phyloP scores from a whole-genome alignment of 2,113 vertebrate species.

The Sardina pilchardus region DNA sequence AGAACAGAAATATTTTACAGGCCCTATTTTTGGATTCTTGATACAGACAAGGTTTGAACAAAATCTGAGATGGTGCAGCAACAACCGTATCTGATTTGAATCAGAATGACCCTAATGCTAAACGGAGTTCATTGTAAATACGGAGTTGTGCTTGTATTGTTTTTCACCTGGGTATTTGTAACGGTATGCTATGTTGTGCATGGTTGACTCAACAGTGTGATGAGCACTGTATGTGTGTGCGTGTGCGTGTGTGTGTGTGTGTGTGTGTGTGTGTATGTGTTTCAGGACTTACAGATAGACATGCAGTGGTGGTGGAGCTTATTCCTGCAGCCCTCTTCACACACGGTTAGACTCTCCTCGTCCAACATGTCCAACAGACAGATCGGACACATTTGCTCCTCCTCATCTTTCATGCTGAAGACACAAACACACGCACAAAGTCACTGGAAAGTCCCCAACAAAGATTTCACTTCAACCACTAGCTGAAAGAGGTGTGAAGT shows the following conservation, averaged over 20 bases:
- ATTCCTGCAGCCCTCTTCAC: constrained; percentile 89
- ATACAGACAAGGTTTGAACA: too few relatives aligned
- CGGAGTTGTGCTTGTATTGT: too few relatives aligned
- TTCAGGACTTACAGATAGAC: constrained; percentile 83
- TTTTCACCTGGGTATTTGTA: too few relatives aligned
- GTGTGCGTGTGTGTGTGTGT: neutral
- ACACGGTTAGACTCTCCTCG: constrained; percentile 85
- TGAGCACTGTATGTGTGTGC: neutral
- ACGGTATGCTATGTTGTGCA: too few relatives aligned
- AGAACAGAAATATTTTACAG: too few relatives aligned
- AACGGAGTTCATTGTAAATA: too few relatives aligned
- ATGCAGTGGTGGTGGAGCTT: constrained; percentile 93
- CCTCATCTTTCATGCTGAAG: constrained; percentile 85
- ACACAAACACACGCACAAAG: constrained; percentile 13
- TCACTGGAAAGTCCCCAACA: neutral
- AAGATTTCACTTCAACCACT: neutral
- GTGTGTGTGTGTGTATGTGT: neutral
- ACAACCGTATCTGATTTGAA: too few relatives aligned
- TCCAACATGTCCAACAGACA: constrained; percentile 90
- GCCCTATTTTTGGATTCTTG: too few relatives aligned
- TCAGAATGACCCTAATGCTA: too few relatives aligned
- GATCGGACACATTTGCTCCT: constrained; percentile 92
- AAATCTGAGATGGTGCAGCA: too few relatives aligned
- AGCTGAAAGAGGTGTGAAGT: too few relatives aligned
- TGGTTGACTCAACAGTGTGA: neutral